Evolutionary conservation across 2,797 vertebrate species (phyloP).

Genomic region (Microctenopoma lineatum): DNA sequence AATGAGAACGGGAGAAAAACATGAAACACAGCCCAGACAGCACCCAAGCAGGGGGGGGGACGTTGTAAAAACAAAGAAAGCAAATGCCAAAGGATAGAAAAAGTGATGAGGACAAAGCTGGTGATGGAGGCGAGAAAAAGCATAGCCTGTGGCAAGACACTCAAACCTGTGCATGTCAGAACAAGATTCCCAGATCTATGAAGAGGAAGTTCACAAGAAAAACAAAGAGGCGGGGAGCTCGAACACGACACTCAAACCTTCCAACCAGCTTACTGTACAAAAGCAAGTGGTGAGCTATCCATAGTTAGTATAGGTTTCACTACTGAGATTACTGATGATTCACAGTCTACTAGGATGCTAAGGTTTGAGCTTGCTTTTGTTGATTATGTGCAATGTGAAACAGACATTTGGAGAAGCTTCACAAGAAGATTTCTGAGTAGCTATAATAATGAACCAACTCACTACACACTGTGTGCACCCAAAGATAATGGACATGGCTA

Average conservation of each 20-base stretch:
- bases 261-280: conserved; percentile 26
- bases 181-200: conserved; percentile 66
- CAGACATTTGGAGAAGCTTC: background rate
- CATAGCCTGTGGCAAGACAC: conserved; percentile 70
- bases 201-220: conserved; percentile 66
- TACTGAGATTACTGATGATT: conserved; percentile 7
- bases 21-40: conserved; percentile 36
- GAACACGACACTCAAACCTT: conserved; percentile 49
- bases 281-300: conserved; percentile 1
- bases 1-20: conserved; percentile 33
- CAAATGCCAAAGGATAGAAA: conserved; percentile 52
- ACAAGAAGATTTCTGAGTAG: background rate
- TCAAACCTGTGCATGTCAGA: conserved; percentile 74
- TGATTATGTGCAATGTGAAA: background rate
- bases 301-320: conserved; percentile 22
- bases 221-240: conserved; percentile 55
- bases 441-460: background rate
- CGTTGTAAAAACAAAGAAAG: conserved; percentile 52
- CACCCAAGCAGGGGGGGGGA: conserved; percentile 38
- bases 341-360: background rate
- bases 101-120: conserved; percentile 52
- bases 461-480: background rate
- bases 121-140: conserved; percentile 9
- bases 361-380: background rate
- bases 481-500: background rate